These are phyloP conservation scores for Oplegnathus fasciatus DNA, from an alignment of 2,113 vertebrate species.

Conservation along the genomic window DNA sequence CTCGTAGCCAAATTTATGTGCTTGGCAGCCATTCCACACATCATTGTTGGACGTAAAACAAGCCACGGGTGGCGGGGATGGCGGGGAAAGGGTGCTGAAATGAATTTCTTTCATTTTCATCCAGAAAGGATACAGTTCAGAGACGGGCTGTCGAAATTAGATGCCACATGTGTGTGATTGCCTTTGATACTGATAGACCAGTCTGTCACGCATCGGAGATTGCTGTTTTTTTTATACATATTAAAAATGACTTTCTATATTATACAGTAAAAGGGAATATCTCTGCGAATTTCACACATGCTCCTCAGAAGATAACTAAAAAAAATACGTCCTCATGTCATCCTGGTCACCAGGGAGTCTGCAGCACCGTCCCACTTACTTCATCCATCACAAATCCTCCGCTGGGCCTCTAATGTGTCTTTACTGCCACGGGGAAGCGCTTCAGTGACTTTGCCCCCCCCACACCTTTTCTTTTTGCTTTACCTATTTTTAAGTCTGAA, in stretches of 20 bases:
- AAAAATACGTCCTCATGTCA: neutral
- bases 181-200: constrained; percentile 11
- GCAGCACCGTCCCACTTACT: constrained; percentile 41
- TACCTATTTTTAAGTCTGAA: constrained; percentile 57
- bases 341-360: constrained; percentile 28
- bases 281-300: constrained; percentile 17
- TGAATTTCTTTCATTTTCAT: constrained; percentile 38
- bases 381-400: constrained; percentile 48
- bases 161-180: constrained; percentile 16
- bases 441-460: constrained; percentile 27
- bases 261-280: neutral
- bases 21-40: constrained; percentile 44
- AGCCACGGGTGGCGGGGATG: constrained; percentile 13
- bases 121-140: constrained; percentile 14
- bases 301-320: constrained; percentile 35
- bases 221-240: neutral
- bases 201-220: constrained; percentile 4
- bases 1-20: constrained; percentile 43
- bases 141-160: constrained; percentile 12
- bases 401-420: constrained; percentile 43
- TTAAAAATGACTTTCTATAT: neutral
- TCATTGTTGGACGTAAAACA: constrained; percentile 66
- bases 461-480: neutral
- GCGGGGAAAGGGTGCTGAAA: neutral
- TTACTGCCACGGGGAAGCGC: constrained; percentile 2